A percentile compares a stretch with the other conserved stretches of the same genome.
Evolutionary conservation across 1,140 invertebrate genomes (phyloP).

Genomic region (Patella vulgata): DNA sequence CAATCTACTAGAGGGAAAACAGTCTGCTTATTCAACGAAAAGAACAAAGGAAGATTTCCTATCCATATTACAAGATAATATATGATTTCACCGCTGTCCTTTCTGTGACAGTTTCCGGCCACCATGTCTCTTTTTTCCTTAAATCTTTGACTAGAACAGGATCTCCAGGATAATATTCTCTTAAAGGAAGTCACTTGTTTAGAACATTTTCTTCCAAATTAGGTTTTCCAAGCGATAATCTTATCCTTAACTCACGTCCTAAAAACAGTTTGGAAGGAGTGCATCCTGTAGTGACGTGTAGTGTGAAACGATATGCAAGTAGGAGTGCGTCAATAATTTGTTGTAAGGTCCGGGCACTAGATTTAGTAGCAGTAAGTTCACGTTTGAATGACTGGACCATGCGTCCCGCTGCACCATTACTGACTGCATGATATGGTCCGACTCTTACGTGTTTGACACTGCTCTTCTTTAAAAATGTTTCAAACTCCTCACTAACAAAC

Average conservation of each 20-base stretch:
- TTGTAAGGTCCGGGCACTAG: neutral
- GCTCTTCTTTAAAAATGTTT: slow-evolving; percentile 39
- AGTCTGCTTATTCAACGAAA: too few species aligned
- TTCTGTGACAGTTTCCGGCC: neutral
- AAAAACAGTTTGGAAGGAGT: slow-evolving; percentile 32
- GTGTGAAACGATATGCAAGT: slow-evolving; percentile 20
- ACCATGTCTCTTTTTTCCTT: neutral
- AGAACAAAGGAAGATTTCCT: too few species aligned
- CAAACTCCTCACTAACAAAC: slow-evolving; percentile 49
- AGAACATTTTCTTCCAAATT: slow-evolving; percentile 14
- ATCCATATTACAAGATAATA: too few species aligned
- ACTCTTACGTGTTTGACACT: slow-evolving; percentile 34
- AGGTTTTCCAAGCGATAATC: slow-evolving; percentile 19
- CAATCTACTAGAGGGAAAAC: too few species aligned
- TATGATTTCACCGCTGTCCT: too few species aligned
- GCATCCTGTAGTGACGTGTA: slow-evolving; percentile 17
- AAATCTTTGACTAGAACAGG: neutral
- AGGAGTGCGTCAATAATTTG: slow-evolving; percentile 8
- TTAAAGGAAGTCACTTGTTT: slow-evolving; percentile 1
- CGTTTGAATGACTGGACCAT: slow-evolving; percentile 19
- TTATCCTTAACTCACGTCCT: slow-evolving; percentile 12
- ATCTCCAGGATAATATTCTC: neutral
- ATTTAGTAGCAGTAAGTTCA: slow-evolving; percentile 4
- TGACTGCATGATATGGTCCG: slow-evolving; percentile 42
- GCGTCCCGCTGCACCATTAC: slow-evolving; percentile 43